Evolutionary conservation across 1,140 invertebrate genomes (phyloP).

Genomic region (Physella acuta): DNA sequence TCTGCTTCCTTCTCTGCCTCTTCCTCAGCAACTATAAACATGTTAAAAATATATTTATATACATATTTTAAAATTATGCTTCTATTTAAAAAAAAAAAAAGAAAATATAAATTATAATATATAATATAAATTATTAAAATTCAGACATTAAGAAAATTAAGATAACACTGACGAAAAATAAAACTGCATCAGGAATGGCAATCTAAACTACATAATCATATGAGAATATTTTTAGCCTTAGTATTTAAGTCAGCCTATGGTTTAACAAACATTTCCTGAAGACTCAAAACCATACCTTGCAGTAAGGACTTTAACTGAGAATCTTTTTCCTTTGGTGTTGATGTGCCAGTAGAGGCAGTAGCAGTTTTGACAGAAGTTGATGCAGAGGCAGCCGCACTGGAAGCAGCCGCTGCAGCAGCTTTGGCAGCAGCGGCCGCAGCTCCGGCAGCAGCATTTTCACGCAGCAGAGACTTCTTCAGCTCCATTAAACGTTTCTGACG

Average conservation of each 20-base stretch:
- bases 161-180: too few species aligned
- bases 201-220: too few species aligned
- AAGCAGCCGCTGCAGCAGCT: slow-evolving; percentile 16
- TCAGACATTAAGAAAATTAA: too few species aligned
- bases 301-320: slow-evolving; percentile 54
- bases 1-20: slow-evolving; percentile 38
- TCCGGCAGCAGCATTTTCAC: slow-evolving; percentile 24
- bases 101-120: too few species aligned
- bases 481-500: slow-evolving; percentile 63
- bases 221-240: too few species aligned
- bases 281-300: slow-evolving; percentile 40
- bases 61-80: too few species aligned
- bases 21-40: slow-evolving; percentile 37
- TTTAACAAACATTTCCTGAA: too few species aligned
- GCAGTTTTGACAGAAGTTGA: slow-evolving; percentile 27
- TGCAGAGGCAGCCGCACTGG: slow-evolving; percentile 21
- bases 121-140: too few species aligned
- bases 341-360: slow-evolving; percentile 29
- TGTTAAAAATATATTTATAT: too few species aligned
- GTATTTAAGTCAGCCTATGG: too few species aligned
- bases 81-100: too few species aligned
- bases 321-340: slow-evolving; percentile 47
- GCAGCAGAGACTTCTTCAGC: slow-evolving; percentile 38
- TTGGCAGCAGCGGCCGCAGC: slow-evolving; percentile 14
- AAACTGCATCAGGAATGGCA: too few species aligned